These are phyloP conservation scores for Scaptodrosophila latifasciaeformis DNA, from an alignment of 2,888 invertebrate genomes.

Conservation along the genomic window DNA sequence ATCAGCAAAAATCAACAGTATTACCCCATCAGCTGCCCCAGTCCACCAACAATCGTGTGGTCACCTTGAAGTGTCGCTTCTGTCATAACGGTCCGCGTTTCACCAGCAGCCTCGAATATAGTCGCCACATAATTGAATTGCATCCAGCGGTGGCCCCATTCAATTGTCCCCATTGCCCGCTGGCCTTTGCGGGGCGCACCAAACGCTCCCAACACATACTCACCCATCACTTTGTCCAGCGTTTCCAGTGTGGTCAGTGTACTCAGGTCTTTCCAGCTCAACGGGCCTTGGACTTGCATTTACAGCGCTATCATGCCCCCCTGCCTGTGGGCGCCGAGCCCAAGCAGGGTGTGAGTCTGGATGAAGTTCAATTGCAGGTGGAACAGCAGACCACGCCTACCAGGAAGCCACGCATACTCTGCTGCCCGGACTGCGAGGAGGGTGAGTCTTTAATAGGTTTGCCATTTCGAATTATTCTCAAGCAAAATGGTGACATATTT, in stretches of 20 bases:
- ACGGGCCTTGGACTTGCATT: slow-evolving; percentile 63
- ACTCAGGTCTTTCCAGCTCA: slow-evolving; percentile 65
- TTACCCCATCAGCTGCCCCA: slow-evolving; percentile 2
- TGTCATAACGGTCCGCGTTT: slow-evolving; percentile 71
- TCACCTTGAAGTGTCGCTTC: slow-evolving; percentile 63
- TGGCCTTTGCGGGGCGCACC: slow-evolving; percentile 54
- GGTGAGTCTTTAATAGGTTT: slow-evolving; percentile 52
- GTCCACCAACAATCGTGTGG: slow-evolving; percentile 37
- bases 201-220: slow-evolving; percentile 67
- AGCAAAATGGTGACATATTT: background rate
- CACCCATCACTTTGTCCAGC: slow-evolving; percentile 56
- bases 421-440: slow-evolving; percentile 70
- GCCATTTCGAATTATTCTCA: background rate
- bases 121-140: slow-evolving; percentile 67
- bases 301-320: slow-evolving; percentile 64
- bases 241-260: slow-evolving; percentile 70
- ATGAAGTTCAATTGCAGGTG: slow-evolving; percentile 61
- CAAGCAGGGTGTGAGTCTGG: slow-evolving; percentile 46
- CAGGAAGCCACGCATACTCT: slow-evolving; percentile 57
- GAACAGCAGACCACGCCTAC: slow-evolving; percentile 17
- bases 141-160: slow-evolving; percentile 67
- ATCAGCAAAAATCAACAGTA: slow-evolving; percentile 12
- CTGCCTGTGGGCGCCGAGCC: background rate
- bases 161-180: slow-evolving; percentile 66
- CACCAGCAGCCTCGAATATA: slow-evolving; percentile 65